Percentiles rank a stretch among this genome's conserved stretches.
Evolutionary conservation across 1,140 invertebrate genomes (phyloP).

Genomic region (Campoletis sonorensis): DNA sequence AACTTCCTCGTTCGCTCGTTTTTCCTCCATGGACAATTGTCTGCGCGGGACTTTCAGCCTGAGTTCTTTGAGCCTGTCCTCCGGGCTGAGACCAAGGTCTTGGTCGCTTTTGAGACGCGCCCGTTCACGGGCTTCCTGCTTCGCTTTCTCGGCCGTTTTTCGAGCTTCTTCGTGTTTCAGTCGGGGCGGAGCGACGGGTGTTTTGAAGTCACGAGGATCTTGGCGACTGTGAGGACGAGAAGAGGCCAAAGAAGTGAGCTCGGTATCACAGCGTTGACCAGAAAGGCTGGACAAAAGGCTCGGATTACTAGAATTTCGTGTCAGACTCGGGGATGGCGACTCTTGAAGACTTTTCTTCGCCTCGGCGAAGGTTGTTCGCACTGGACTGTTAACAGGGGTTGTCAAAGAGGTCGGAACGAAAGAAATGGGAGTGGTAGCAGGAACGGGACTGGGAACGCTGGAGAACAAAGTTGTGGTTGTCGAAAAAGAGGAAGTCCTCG

Average conservation of each 20-base stretch:
- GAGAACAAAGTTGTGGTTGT: conserved; percentile 58
- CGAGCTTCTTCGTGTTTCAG: conserved; percentile 75
- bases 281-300: conserved; percentile 10
- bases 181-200: conserved; percentile 75
- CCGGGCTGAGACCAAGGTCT: conserved; percentile 84
- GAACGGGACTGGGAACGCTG: conserved; percentile 53
- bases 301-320: conserved; percentile 24
- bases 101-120: conserved; percentile 84
- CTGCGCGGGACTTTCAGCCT: conserved; percentile 74
- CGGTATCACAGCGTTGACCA: conserved; percentile 13
- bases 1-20: conserved; percentile 63
- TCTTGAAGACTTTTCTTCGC: conserved; percentile 58
- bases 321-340: not conserved
- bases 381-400: conserved; percentile 59
- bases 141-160: conserved; percentile 79
- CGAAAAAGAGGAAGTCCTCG: conserved; percentile 68
- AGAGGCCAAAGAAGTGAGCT: not conserved
- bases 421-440: conserved; percentile 50
- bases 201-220: conserved; percentile 67
- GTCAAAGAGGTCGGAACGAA: conserved; percentile 63
- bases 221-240: not conserved
- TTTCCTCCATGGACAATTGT: conserved; percentile 69
- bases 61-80: conserved; percentile 80
- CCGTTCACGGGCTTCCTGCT: conserved; percentile 82
- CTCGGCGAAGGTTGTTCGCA: conserved; percentile 64